Evolutionary conservation across 2,888 invertebrate genomes (phyloP), one percentile per base, ranked within the genome.

Genomic region (Dicroscelio sp.): DNA sequence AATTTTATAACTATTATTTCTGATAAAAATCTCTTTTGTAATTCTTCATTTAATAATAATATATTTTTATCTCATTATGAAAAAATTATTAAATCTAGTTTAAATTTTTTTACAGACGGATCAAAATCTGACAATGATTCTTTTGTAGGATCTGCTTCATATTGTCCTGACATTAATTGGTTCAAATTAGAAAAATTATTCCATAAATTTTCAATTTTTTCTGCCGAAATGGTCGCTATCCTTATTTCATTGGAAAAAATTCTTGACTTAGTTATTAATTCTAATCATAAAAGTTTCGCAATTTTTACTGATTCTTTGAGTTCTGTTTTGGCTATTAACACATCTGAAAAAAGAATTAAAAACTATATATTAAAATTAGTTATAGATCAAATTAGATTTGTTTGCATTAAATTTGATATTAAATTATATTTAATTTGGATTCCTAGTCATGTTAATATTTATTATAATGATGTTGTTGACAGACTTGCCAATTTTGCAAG

Each of bases 51-150:
- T 48, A 73, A 52, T 52, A 52, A 73, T 73, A 27, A 3, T 20
- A 48, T 27, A 1, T 73, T 73, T 73, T 1, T 17, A 27, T 17
- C 12, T 4, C 8, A 14, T 60, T 60, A 60, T 63, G n/a, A 78
- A 20, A 1, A 35, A 8, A 35, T 60, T 60, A 2, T 78, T 5
- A 25, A 27, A 2, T 17, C 58, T 43, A 14, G 12, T 43, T 3
- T 35, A 35, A 25, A n/a, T 38, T 78, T 78, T 78, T 78, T 60
- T 20, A 78, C 78, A 10, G 78, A 78, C 27, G 78, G 78, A 25
- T 78, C 78, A 3, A 78, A 78, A 38, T 8, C 12, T 38, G 78
- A 78, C 8, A 78, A 60, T 60, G 78, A 60, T 5, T 38, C 60
- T 38, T 78, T 17, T 43, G 78, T 78, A 2, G 78, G 78, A 2